Conservation (phyloP, 2,888 invertebrate genomes). For the Bellardia pandia region DNA sequence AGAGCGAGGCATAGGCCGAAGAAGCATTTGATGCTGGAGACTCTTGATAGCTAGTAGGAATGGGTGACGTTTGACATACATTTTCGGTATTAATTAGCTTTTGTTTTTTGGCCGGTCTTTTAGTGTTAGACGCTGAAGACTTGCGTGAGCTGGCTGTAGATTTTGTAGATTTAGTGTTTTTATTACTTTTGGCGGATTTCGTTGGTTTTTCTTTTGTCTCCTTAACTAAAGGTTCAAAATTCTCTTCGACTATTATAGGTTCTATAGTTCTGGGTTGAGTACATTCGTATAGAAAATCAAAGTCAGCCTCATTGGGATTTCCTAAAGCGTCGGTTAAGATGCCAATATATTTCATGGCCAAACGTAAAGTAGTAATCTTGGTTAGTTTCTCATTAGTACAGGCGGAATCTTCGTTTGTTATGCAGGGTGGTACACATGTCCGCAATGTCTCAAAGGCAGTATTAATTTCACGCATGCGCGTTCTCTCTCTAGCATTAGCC, state of each 20-base stretch:
- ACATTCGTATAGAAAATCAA: constrained; percentile 70
- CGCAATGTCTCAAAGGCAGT: constrained; percentile 93
- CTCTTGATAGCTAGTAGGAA: constrained; percentile 57
- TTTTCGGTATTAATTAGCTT: constrained; percentile 64
- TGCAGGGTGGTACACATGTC: constrained; percentile 88
- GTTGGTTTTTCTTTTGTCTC: constrained; percentile 52
- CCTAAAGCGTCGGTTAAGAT: constrained; percentile 88
- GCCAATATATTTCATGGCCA: constrained; percentile 95
- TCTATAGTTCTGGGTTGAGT: constrained; percentile 44
- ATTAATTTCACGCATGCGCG: constrained; percentile 95
- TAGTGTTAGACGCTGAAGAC: constrained; percentile 41
- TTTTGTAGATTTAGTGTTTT: constrained; percentile 63
- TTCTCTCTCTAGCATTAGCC: constrained; percentile 94
- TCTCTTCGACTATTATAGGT: constrained; percentile 35
- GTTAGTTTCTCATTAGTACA: constrained; percentile 91
- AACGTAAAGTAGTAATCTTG: constrained; percentile 93
- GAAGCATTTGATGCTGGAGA: constrained; percentile 73
- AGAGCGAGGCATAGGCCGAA: constrained; percentile 75
- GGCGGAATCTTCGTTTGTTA: constrained; percentile 79
- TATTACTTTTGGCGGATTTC: constrained; percentile 66
- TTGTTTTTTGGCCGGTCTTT: constrained; percentile 69
- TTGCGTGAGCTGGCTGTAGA: constrained; percentile 51
- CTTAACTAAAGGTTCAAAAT: constrained; percentile 40
- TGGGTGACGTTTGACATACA: constrained; percentile 43
- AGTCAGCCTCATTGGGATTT: constrained; percentile 83